A percentile compares a stretch with the other conserved stretches of the same genome.
Conservation (phyloP, 2,888 invertebrate species). For the Cataglyphis albicans region DNA sequence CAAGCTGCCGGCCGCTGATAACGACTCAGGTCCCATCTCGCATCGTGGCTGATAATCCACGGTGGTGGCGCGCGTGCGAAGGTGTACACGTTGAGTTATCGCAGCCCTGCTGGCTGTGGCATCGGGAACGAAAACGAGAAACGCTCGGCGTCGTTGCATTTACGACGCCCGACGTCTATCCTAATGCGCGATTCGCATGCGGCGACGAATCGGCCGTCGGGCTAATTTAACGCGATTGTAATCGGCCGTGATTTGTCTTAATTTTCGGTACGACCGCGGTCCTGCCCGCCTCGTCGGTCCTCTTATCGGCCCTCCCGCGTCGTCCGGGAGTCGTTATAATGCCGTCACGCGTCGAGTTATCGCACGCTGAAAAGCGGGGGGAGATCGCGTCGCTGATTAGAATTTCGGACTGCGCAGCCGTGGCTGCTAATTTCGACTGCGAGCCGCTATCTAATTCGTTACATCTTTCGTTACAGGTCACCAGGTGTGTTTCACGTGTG, state of each 20-base stretch:
- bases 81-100: slow-evolving; percentile 63
- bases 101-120: slow-evolving; percentile 36
- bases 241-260: slow-evolving; percentile 84
- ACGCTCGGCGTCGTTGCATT: slow-evolving; percentile 11
- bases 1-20: slow-evolving; percentile 68
- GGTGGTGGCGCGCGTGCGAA: slow-evolving; percentile 41
- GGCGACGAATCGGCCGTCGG: slow-evolving; percentile 59
- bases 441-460: slow-evolving; percentile 16
- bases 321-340: slow-evolving; percentile 56
- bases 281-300: slow-evolving; percentile 33
- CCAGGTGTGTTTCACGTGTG: background rate
- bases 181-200: slow-evolving; percentile 82
- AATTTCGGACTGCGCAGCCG: slow-evolving; percentile 47
- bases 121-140: slow-evolving; percentile 64
- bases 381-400: slow-evolving; percentile 63
- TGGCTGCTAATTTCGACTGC: background rate
- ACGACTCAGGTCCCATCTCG: slow-evolving; percentile 62
- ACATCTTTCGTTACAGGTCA: background rate
- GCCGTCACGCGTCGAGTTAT: slow-evolving; percentile 72
- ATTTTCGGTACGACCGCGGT: slow-evolving; percentile 75
- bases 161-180: slow-evolving; percentile 48
- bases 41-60: slow-evolving; percentile 63
- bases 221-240: slow-evolving; percentile 82
- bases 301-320: slow-evolving; percentile 61
- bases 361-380: slow-evolving; percentile 50